A percentile compares a stretch with the other conserved stretches of the same genome.
Evolutionary conservation across 2,113 vertebrate species (phyloP).

Genomic region (Panurus biarmicus): DNA sequence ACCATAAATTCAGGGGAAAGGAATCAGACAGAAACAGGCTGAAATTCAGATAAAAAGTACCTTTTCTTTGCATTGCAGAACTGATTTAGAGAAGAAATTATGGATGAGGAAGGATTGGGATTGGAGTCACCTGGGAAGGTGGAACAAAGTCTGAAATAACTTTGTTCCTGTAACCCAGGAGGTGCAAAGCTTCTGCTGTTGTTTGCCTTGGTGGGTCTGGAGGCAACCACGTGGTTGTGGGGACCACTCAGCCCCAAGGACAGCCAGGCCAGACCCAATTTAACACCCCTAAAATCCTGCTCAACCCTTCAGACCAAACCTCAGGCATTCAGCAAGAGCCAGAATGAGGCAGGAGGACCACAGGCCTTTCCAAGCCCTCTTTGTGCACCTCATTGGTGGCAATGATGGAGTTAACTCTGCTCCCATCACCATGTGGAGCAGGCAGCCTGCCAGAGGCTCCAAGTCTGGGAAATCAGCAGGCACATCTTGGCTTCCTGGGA

Average conservation of each 20-base stretch:
- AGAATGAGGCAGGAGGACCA: background rate
- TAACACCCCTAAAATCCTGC: background rate
- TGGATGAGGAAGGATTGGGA: background rate
- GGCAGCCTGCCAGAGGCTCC: slow-evolving; percentile 16
- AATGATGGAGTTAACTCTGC: background rate
- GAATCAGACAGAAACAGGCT: background rate
- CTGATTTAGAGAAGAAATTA: background rate
- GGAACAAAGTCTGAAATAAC: background rate
- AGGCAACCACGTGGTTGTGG: background rate
- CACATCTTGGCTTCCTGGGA: slow-evolving; percentile 21
- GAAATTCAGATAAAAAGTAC: background rate
- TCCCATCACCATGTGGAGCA: background rate
- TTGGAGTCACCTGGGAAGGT: background rate
- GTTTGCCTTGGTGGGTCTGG: background rate
- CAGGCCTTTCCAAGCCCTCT: background rate
- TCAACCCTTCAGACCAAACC: background rate
- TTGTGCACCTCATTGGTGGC: background rate
- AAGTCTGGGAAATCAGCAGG: slow-evolving; percentile 20
- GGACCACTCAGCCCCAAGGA: background rate
- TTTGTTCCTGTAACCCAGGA: background rate
- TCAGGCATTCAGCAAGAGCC: background rate
- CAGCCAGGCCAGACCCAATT: background rate
- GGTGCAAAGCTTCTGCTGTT: background rate
- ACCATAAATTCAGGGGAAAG: background rate
- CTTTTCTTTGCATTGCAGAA: background rate